These are phyloP conservation scores for Lasioglossum pauxillum DNA, from an alignment of 2,888 invertebrate species.

Conservation along the genomic window DNA sequence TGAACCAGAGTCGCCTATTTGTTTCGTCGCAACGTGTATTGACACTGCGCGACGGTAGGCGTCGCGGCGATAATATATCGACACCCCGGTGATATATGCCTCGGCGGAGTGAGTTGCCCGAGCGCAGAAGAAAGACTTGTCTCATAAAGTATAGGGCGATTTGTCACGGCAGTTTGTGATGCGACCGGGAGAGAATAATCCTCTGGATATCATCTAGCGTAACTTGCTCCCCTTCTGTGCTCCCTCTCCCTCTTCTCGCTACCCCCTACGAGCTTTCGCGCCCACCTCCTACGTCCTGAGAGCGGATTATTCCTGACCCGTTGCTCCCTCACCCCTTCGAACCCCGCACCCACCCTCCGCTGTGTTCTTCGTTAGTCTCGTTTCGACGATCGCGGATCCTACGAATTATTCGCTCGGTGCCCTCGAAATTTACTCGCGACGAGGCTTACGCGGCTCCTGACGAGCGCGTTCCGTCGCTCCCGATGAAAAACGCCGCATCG, in stretches of 20 bases:
- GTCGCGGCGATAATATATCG: constrained; percentile 79
- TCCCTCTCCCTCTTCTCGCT: constrained; percentile 36
- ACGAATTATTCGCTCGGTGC: constrained; percentile 53
- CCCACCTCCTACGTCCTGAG: constrained; percentile 61
- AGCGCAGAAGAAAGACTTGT: constrained; percentile 79
- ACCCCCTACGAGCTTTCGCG: constrained; percentile 51
- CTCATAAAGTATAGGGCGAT: constrained; percentile 83
- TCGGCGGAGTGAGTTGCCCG: constrained; percentile 72
- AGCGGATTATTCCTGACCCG: constrained; percentile 73
- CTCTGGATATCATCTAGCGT: constrained; percentile 79
- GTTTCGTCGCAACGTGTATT: constrained; percentile 74
- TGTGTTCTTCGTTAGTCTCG: constrained; percentile 71
- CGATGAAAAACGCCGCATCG: constrained; percentile 9
- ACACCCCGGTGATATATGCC: constrained; percentile 78
- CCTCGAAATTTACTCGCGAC: constrained; percentile 35
- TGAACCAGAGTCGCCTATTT: constrained; percentile 61
- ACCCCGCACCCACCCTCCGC: constrained; percentile 44
- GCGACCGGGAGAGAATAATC: constrained; percentile 81
- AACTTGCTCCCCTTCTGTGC: constrained; percentile 60
- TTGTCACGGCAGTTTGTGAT: constrained; percentile 83
- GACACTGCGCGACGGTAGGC: constrained; percentile 72
- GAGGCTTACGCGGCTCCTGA: constrained; percentile 7
- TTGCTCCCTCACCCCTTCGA: constrained; percentile 48
- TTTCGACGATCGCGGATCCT: constrained; percentile 58
- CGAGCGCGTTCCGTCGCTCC: not conserved